phyloP scores from a whole-genome alignment of 2,113 vertebrate genomes.

The Paramormyrops kingsleyae region DNA sequence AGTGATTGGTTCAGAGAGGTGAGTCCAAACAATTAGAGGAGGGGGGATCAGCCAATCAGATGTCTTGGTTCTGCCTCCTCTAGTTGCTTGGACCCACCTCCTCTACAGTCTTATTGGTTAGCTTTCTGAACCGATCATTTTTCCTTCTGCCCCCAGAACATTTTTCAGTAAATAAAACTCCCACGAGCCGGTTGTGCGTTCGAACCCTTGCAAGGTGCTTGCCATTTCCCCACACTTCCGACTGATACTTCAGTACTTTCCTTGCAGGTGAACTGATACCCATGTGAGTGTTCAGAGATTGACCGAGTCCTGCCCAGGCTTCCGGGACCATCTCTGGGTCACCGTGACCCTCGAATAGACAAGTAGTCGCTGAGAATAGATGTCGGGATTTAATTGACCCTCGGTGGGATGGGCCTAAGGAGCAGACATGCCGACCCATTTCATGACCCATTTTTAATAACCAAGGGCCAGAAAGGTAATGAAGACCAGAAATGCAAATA shows the following conservation, averaged over 20 bases:
- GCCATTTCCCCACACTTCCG: not conserved
- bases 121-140: too few relatives aligned
- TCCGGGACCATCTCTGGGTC: not conserved
- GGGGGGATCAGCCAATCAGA: too few relatives aligned
- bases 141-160: too few relatives aligned
- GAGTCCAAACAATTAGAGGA: too few relatives aligned
- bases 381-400: not conserved
- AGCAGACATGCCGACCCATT: not conserved
- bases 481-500: not conserved
- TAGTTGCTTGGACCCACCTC: too few relatives aligned
- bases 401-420: not conserved
- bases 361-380: not conserved
- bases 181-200: not conserved
- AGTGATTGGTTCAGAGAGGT: too few relatives aligned
- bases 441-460: not conserved
- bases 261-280: not conserved
- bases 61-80: too few relatives aligned
- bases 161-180: too few relatives aligned
- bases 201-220: not conserved
- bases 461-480: not conserved
- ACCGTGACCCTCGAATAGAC: not conserved
- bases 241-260: not conserved
- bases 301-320: not conserved
- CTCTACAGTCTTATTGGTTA: too few relatives aligned
- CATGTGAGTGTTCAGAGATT: not conserved